Percentiles rank a stretch among this genome's conserved stretches.
These are phyloP conservation scores for Halocynthia roretzi DNA, from an alignment of 23 tunicate species.

Conservation along the genomic window DNA sequence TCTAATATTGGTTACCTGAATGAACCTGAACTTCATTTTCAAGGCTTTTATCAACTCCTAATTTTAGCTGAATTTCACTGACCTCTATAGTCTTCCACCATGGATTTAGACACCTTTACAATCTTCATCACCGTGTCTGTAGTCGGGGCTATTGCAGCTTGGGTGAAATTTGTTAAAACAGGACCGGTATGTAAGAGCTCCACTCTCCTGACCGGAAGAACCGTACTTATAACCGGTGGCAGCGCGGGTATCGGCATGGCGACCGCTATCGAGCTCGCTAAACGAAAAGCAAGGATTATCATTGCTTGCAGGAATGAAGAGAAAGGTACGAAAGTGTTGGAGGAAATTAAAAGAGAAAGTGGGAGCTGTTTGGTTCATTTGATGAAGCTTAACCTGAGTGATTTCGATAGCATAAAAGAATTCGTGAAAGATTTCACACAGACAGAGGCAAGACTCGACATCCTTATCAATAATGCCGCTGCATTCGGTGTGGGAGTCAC, in stretches of 20 bases:
- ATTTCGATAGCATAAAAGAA: neutral
- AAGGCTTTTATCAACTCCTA: too few species aligned
- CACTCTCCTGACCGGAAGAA: conserved; percentile 3
- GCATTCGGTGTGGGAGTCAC: neutral
- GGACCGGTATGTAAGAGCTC: neutral
- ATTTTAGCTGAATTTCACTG: too few species aligned
- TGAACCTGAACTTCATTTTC: too few species aligned
- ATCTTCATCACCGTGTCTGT: too few species aligned
- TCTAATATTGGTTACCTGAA: too few species aligned
- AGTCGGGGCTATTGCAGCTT: neutral
- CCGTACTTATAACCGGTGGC: conserved; percentile 11
- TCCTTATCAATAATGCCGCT: conserved; percentile 17
- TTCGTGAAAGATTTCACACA: neutral
- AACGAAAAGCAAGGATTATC: conserved; percentile 6
- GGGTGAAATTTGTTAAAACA: conserved; percentile 3
- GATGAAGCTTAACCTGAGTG: neutral
- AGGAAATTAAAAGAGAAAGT: neutral
- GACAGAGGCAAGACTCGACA: conserved; percentile 2
- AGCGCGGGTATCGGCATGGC: conserved; percentile 7
- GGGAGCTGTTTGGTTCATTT: neutral
- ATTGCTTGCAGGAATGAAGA: conserved; percentile 16
- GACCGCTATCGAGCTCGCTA: conserved; percentile 8
- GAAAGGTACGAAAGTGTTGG: neutral
- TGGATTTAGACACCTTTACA: too few species aligned
- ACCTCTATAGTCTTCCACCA: too few species aligned